Evolutionary conservation across 2,113 vertebrate genomes (phyloP).

Genomic region (Phylloscopus trochilus): DNA sequence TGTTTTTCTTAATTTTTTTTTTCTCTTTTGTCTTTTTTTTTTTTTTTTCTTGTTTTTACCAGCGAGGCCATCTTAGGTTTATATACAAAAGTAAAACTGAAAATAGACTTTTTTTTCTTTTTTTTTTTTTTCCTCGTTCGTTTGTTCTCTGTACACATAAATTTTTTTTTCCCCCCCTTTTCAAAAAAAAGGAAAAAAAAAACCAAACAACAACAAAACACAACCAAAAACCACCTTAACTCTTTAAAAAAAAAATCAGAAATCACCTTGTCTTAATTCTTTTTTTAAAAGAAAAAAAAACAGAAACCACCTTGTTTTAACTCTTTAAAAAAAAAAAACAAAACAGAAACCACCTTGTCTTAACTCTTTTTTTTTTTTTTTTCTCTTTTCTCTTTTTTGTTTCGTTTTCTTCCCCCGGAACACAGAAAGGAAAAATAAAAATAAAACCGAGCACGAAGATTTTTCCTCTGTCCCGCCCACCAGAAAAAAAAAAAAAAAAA

Average conservation of each 20-base stretch:
- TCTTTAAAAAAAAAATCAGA: too few relatives aligned
- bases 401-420: background rate
- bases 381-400: too few relatives aligned
- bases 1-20: slow-evolving; percentile 54
- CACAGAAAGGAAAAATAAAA: slow-evolving; percentile 66
- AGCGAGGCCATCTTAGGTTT: slow-evolving; percentile 92
- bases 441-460: slow-evolving; percentile 55
- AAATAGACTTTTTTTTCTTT: slow-evolving; percentile 96
- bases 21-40: background rate
- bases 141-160: slow-evolving; percentile 97
- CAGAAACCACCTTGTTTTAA: slow-evolving; percentile 55
- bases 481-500: background rate
- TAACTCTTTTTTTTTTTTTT: slow-evolving; percentile 32
- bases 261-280: slow-evolving; percentile 42
- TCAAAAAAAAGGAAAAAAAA: background rate
- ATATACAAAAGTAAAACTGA: slow-evolving; percentile 99
- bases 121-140: background rate
- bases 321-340: too few relatives aligned
- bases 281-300: too few relatives aligned
- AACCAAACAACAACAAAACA: too few relatives aligned
- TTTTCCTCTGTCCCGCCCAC: slow-evolving; percentile 40
- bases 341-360: slow-evolving; percentile 53
- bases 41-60: slow-evolving; percentile 72
- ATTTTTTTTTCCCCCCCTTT: slow-evolving; percentile 66
- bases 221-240: too few relatives aligned